Evolutionary conservation across 2,888 invertebrate species (phyloP), one percentile per base, ranked within the genome.

Genomic region (Erebia ligea): DNA sequence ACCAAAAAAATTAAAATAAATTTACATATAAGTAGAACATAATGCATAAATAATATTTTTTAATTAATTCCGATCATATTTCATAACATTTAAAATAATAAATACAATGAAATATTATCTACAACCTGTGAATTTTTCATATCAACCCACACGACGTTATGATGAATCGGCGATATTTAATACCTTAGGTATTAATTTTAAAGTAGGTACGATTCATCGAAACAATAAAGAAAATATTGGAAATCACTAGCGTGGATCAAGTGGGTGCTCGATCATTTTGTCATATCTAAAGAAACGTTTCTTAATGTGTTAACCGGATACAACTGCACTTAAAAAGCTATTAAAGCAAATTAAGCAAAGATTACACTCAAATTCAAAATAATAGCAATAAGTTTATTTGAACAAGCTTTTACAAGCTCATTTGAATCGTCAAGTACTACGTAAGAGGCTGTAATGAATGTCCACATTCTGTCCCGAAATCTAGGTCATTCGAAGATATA

Each of bases 181-280:
- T 45, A 45, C 57, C 6, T 15, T 57, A n/a, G n/a, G n/a, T n/a
- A 25, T 57, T 25, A 25, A 25, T 25, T n/a, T 40, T 59, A 61
- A 42, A 42, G 45, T 42, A 42, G 1, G 17, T 42, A 42, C 2
- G 17, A 61, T 4, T 42, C 11, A 21, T 62, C 62, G 62, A 21
- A 21, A 62, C 21, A 45, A 45, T 45, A 19, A 19, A 48, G 19
- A 13, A 62, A 8, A 10, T 21, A 15, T 13, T 48, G 45, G 19
- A 62, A 62, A 21, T 62, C 62, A 48, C 48, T 62, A 62, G 21
- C 15, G 25, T 21, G 13, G 45, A 48, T 62, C 62, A 21, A 45
- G 66, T 45, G 21, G 34, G 25, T 63, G 25, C 45, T 54, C 45
- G 62, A 45, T 67, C 68, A 68, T 71, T 65, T 34, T 68, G 59